Evolutionary conservation across 2,888 invertebrate species (phyloP).

Genomic region (Tachystola acroxantha): DNA sequence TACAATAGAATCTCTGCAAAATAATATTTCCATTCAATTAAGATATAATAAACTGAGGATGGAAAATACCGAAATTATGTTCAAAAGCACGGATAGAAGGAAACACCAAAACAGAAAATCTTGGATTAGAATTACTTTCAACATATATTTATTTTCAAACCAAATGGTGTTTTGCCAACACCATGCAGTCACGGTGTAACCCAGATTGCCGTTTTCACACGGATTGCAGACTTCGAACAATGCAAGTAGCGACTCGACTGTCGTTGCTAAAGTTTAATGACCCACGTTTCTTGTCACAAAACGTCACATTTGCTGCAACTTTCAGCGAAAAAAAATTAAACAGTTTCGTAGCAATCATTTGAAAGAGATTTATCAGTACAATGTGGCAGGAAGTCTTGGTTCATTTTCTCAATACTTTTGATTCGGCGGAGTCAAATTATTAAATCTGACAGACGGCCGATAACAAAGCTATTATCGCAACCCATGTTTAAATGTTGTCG

Average conservation of each 20-base stretch:
- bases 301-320: conserved; percentile 24
- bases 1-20: too few relatives aligned
- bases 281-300: conserved; percentile 19
- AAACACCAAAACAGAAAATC: too few relatives aligned
- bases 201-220: conserved; percentile 62
- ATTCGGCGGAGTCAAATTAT: too few relatives aligned
- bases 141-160: neutral
- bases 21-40: too few relatives aligned
- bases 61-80: too few relatives aligned
- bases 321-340: conserved; percentile 13
- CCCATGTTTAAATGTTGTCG: too few relatives aligned
- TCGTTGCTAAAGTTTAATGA: conserved; percentile 45
- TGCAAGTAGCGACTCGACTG: conserved; percentile 43
- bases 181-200: conserved; percentile 33
- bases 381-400: neutral
- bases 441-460: too few relatives aligned
- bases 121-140: too few relatives aligned
- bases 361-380: neutral
- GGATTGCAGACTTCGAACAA: conserved; percentile 57
- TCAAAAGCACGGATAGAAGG: too few relatives aligned
- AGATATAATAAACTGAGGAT: too few relatives aligned
- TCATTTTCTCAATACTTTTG: neutral
- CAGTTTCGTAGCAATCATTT: neutral
- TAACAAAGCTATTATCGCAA: too few relatives aligned
- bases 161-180: conserved; percentile 26